These are phyloP conservation scores for Lanistes nyassanus DNA, from an alignment of 1,140 invertebrate species.

Conservation along the genomic window DNA sequence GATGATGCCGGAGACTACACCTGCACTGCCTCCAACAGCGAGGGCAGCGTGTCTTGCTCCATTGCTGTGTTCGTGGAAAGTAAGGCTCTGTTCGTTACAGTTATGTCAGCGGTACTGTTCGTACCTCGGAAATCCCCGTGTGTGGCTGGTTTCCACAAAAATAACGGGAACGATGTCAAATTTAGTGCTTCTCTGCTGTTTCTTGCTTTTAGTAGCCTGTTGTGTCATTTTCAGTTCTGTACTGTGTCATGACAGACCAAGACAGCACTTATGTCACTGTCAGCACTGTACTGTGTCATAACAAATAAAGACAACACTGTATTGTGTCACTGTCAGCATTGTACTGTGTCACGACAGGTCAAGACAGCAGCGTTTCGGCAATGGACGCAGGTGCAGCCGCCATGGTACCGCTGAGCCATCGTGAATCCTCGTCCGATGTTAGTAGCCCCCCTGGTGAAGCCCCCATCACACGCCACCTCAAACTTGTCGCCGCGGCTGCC, in stretches of 20 bases:
- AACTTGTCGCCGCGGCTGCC: conserved; percentile 35
- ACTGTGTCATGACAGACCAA: no score
- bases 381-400: conserved; percentile 21
- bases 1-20: conserved; percentile 56
- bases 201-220: no score
- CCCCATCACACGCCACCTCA: conserved; percentile 31
- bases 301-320: background rate
- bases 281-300: no score
- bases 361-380: background rate
- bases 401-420: conserved; percentile 16
- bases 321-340: background rate
- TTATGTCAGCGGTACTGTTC: no score
- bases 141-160: no score
- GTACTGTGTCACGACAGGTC: background rate
- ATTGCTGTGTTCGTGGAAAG: conserved; percentile 41
- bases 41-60: conserved; percentile 42
- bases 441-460: conserved; percentile 17
- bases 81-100: no score
- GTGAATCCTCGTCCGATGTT: conserved; percentile 32
- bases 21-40: conserved; percentile 52
- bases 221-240: no score
- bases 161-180: no score
- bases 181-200: no score
- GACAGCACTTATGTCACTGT: no score
- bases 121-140: no score